Conservation (phyloP, 2,888 invertebrate genomes). For the Eristalinus aeneus region DNA sequence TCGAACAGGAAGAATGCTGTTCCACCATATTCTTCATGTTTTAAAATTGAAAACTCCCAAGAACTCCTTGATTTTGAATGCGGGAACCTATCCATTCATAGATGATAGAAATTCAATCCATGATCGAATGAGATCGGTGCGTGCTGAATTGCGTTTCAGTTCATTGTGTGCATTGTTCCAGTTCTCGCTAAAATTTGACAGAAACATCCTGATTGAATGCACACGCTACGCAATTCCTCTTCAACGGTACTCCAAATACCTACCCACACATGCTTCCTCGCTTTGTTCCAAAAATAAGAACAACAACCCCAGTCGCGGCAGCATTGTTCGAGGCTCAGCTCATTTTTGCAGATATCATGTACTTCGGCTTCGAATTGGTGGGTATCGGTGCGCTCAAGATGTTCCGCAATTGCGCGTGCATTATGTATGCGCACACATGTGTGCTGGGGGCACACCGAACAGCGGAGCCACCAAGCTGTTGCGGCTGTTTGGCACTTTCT, state of each 20-base stretch:
- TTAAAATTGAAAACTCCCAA: too few relatives aligned
- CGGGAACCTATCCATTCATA: too few relatives aligned
- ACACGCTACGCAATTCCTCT: background rate
- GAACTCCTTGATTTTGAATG: too few relatives aligned
- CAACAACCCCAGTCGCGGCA: slow-evolving; percentile 9
- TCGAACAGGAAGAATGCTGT: too few relatives aligned
- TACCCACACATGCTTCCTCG: background rate
- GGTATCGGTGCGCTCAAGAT: slow-evolving; percentile 39
- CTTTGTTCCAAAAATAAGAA: slow-evolving; percentile 35
- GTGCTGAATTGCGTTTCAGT: background rate
- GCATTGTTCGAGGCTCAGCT: slow-evolving; percentile 10
- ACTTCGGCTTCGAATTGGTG: slow-evolving; percentile 3
- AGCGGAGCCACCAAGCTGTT: background rate
- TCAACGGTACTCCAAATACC: background rate
- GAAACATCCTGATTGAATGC: background rate
- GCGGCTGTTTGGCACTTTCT: slow-evolving; percentile 36
- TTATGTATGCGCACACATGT: slow-evolving; percentile 32
- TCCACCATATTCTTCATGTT: too few relatives aligned
- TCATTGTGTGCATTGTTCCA: background rate
- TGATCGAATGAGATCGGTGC: too few relatives aligned
- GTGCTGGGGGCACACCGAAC: slow-evolving; percentile 9
- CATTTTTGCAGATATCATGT: slow-evolving; percentile 30
- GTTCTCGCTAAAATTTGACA: background rate
- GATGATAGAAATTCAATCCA: too few relatives aligned
- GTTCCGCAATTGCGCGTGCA: slow-evolving; percentile 51